phyloP scores from a whole-genome alignment of 2,888 invertebrate species.

The Tipula lateralis region DNA sequence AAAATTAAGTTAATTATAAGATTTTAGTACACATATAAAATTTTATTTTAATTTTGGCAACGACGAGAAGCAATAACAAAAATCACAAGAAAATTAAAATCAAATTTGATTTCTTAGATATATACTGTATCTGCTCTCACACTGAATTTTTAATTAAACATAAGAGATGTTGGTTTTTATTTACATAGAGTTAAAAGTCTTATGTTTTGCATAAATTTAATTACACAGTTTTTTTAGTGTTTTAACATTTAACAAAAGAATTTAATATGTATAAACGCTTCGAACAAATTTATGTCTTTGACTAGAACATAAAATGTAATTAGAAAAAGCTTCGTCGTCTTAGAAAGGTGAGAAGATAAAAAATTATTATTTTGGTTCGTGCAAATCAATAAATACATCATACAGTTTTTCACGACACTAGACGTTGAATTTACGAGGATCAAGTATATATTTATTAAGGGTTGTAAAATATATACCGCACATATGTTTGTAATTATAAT shows the following conservation, averaged over 20 bases:
- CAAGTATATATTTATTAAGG: too few species aligned
- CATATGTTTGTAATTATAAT: too few species aligned
- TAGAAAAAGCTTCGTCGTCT: too few species aligned
- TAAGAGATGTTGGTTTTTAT: neutral
- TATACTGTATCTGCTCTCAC: neutral
- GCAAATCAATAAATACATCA: too few species aligned
- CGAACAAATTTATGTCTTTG: neutral
- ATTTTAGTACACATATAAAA: neutral
- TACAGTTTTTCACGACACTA: too few species aligned
- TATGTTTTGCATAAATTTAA: neutral
- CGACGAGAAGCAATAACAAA: neutral
- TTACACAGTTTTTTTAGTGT: neutral
- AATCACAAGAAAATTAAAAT: neutral
- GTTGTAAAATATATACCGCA: too few species aligned
- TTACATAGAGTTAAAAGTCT: neutral
- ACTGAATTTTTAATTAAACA: neutral
- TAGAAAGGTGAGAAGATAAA: too few species aligned
- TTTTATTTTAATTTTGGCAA: neutral
- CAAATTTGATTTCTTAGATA: neutral
- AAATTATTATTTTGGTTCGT: too few species aligned
- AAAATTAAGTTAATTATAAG: neutral
- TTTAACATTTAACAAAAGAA: neutral
- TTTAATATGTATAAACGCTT: neutral
- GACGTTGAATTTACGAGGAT: too few species aligned
- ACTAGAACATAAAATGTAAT: neutral